Evolutionary conservation across 1,140 invertebrate species (phyloP).

Genomic region (Aphis craccivora): DNA sequence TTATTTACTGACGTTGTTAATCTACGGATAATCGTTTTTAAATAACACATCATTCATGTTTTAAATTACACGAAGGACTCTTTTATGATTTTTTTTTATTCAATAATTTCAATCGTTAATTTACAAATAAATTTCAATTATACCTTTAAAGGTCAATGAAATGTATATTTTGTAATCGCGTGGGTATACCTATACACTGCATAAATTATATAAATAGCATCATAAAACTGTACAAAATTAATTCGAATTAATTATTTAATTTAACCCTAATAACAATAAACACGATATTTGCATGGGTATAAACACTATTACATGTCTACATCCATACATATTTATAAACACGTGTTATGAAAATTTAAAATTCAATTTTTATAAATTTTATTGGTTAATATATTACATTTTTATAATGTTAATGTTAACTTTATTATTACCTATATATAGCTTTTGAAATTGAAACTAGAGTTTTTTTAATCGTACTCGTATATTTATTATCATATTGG

Average conservation of each 20-base stretch:
- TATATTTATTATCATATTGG: no score
- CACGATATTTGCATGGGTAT: background rate
- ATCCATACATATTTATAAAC: background rate
- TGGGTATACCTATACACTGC: background rate
- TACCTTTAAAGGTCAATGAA: background rate
- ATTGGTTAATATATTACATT: background rate
- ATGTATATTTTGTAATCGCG: background rate
- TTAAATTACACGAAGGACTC: background rate
- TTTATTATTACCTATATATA: background rate
- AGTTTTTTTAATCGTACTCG: no score
- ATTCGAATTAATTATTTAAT: background rate
- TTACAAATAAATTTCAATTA: background rate
- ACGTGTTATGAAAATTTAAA: background rate
- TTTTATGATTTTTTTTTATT: background rate
- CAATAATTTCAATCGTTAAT: background rate
- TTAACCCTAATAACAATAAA: background rate
- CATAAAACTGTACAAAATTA: no score
- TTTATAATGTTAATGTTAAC: background rate
- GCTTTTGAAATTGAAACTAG: background rate
- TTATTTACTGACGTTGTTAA: background rate
- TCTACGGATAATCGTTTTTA: background rate
- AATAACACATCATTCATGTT: background rate
- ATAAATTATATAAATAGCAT: no score
- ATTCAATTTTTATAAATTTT: background rate
- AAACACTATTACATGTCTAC: background rate